Base-by-base conservation (phyloP, 1,140 invertebrate genomes). In the Nixonia krombeini region DNA sequence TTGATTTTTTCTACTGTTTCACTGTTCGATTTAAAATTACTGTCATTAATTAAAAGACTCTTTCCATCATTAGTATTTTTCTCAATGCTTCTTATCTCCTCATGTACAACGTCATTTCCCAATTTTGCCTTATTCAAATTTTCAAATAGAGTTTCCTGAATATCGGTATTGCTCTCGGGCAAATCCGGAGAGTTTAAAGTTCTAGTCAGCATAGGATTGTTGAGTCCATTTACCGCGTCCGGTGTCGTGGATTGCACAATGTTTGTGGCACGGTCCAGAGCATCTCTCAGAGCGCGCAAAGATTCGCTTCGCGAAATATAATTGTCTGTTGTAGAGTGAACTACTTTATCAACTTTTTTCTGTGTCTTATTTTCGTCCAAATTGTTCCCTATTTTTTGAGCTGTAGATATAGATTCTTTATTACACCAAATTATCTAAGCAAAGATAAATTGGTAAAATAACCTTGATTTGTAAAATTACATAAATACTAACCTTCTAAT, bases 261-360 rank as follows among this genome's bases (percentile, higher is more conserved):
- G 26, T 76, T 53, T 4, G 76, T 79, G 8, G 78, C 78, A 5
- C 78, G 63, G 13, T 81, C 74, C 4, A 81, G 42, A 8, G 79
- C 75, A 7, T 79, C 59, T 42, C 75, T 75, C 18, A 81, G 16
- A 2, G 55, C 40, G 51, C 63, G 45, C 26, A 78, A 41, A 0
- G 76, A 57, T 56, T 55, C 40, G 12, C 23, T 69, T 12, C 51
- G 13, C 5, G 28, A 4, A 21, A 53, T 28, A 29, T 37, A 17
- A 16, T 18, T 31, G 15, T 26, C 28, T 12, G 28, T 31, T 12
- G 28, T 31, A 8, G 28, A 12, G 9, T 4, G 2, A 4, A 2
- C 8, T 4, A 6, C 2, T 6, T 2, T 3, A 3, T 3, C 2
- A 21, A 2, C 6, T 21, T 21, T 6, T 3, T 21, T 6, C 21